Evolutionary conservation across 2,888 invertebrate genomes (phyloP).

Genomic region (Plutella xylostella): DNA sequence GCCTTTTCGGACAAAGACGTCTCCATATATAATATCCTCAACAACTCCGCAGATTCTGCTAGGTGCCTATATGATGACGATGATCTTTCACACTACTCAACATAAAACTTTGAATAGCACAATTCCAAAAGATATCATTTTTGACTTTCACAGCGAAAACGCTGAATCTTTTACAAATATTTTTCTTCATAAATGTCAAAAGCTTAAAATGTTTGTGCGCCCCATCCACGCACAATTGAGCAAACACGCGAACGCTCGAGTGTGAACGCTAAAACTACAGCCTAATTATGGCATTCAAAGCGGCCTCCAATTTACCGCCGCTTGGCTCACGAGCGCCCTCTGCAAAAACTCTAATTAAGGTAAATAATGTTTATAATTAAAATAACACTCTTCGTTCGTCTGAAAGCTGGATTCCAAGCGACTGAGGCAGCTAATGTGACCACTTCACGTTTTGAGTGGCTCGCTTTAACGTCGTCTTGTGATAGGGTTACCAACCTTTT

Average conservation of each 20-base stretch:
- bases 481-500: no score
- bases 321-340: conserved; percentile 40
- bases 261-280: conserved; percentile 45
- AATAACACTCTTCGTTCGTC: conserved; percentile 54
- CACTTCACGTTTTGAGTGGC: conserved; percentile 41
- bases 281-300: conserved; percentile 57
- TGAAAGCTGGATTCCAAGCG: conserved; percentile 47
- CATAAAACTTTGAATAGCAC: no score
- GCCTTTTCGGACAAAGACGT: no score
- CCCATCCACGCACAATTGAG: conserved; percentile 44
- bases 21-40: no score
- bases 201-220: conserved; percentile 7
- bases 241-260: conserved; percentile 37
- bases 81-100: no score
- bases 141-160: no score
- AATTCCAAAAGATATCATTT: no score
- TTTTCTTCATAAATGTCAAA: conserved; percentile 16
- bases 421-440: conserved; percentile 43
- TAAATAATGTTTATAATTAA: conserved; percentile 69
- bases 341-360: conserved; percentile 60
- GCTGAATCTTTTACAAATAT: no score
- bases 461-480: conserved; percentile 12
- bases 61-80: no score
- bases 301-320: conserved; percentile 46
- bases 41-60: no score